A percentile compares a stretch with the other conserved stretches of the same genome.
phyloP scores from a whole-genome alignment of 2,113 vertebrate species.

The Aramus guarauna region DNA sequence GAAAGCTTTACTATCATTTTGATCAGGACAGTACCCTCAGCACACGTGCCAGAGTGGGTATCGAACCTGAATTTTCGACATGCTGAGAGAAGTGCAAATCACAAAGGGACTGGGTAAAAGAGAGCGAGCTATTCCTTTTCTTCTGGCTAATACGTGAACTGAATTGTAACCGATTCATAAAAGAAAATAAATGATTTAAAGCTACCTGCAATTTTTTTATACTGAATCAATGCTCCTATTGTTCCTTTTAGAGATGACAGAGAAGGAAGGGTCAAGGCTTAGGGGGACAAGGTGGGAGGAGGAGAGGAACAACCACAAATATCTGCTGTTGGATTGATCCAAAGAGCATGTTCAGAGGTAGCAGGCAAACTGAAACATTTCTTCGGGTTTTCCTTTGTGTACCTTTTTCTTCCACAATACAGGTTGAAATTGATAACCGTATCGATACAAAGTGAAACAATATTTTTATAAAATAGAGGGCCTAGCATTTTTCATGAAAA shows the following conservation, averaged over 20 bases:
- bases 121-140: not conserved
- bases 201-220: not conserved
- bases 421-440: not conserved
- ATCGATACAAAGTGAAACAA: fast-evolving
- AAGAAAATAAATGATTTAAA: not conserved
- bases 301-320: not conserved
- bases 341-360: not conserved
- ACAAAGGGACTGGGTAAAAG: fast-evolving
- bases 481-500: not conserved
- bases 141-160: not conserved
- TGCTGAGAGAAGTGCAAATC: not conserved
- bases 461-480: not conserved
- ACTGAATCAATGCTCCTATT: not conserved
- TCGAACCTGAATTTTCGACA: not conserved
- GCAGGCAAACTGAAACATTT: not conserved
- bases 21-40: not conserved
- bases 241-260: not conserved
- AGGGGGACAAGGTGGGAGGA: fast-evolving
- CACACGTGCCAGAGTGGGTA: fast-evolving
- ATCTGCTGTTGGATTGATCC: not conserved
- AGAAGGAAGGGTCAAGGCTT: not conserved
- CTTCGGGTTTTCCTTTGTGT: not conserved
- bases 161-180: not conserved
- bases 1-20: not conserved
- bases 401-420: not conserved